Conservation (phyloP, 2,888 invertebrate genomes). For the Himalopsyche japonica region DNA sequence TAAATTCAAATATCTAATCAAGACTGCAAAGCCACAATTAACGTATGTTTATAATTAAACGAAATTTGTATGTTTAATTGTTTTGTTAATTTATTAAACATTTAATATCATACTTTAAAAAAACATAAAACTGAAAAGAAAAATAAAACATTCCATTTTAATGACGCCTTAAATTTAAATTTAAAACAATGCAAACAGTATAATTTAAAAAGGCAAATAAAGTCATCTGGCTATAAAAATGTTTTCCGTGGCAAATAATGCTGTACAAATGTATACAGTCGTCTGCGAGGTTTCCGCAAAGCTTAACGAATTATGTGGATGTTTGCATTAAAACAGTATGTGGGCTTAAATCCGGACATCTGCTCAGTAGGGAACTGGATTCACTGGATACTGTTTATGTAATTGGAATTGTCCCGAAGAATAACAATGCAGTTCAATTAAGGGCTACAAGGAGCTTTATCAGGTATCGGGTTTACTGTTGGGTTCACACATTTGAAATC, state of each 20-base stretch:
- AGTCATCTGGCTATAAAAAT: not conserved
- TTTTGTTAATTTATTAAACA: too few relatives aligned
- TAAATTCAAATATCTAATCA: too few relatives aligned
- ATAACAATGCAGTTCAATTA: slow-evolving; percentile 15
- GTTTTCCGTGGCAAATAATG: not conserved
- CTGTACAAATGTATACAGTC: not conserved
- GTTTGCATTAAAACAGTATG: not conserved
- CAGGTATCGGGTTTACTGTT: not conserved
- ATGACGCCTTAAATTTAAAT: too few relatives aligned
- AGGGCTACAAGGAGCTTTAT: not conserved
- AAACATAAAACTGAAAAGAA: too few relatives aligned
- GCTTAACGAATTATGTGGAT: not conserved
- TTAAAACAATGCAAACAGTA: too few relatives aligned
- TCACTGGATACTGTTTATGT: not conserved
- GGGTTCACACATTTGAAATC: not conserved
- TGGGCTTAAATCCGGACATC: not conserved
- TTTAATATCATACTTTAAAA: too few relatives aligned
- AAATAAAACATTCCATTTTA: too few relatives aligned
- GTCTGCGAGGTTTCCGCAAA: not conserved
- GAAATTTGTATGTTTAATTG: too few relatives aligned
- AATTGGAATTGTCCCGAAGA: slow-evolving; percentile 2
- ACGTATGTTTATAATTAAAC: too few relatives aligned
- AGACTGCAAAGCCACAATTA: too few relatives aligned
- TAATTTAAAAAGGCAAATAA: too few relatives aligned
- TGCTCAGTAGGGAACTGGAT: not conserved